phyloP scores from a whole-genome alignment of 2,113 vertebrate species.

The Chinchilla lanigera region DNA sequence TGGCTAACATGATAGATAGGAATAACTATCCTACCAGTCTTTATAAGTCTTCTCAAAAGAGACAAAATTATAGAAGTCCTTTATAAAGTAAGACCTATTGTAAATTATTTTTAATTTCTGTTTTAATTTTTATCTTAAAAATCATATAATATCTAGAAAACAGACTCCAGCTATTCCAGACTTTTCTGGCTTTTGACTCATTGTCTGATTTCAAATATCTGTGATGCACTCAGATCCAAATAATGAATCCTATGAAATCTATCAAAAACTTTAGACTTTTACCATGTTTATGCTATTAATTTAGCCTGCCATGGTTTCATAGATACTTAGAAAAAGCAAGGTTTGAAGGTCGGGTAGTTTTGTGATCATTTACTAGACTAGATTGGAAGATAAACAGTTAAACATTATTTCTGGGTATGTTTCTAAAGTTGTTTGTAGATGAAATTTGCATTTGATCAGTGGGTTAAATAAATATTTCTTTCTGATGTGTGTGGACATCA shows the following conservation, averaged over 20 bases:
- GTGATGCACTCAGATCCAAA: background rate
- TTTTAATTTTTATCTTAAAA: background rate
- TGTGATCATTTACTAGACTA: background rate
- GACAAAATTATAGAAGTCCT: background rate
- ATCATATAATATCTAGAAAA: background rate
- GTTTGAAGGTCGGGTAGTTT: background rate
- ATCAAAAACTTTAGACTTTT: background rate
- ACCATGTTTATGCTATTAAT: background rate
- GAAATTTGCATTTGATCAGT: background rate
- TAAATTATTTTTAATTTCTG: background rate
- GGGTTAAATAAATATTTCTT: background rate
- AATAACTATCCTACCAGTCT: background rate
- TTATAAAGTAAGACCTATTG: background rate
- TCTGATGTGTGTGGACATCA: background rate
- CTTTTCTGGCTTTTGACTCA: background rate
- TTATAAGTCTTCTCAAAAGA: background rate
- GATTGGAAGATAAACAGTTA: no score
- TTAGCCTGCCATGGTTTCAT: background rate
- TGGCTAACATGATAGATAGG: background rate
- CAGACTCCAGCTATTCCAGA: accelerated
- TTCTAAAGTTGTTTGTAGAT: background rate
- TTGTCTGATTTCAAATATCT: background rate
- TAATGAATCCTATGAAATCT: background rate
- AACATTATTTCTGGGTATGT: background rate
- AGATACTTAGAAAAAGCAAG: background rate